Evolutionary conservation across 1,140 invertebrate genomes (phyloP).

Genomic region (Frieseomelitta varia): DNA sequence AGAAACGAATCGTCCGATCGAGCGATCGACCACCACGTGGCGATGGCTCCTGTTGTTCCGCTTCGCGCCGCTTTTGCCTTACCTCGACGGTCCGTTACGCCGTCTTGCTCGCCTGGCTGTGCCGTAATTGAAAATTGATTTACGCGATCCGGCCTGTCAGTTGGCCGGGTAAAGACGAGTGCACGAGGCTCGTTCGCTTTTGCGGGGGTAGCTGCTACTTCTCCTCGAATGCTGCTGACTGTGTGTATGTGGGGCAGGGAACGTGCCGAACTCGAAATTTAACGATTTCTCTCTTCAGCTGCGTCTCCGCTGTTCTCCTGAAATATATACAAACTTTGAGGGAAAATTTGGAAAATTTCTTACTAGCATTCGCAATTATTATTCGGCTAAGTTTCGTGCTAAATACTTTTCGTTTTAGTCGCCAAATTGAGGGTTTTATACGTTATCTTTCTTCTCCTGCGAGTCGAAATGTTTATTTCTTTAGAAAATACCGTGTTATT

Average conservation of each 20-base stretch:
- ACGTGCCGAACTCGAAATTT: neutral
- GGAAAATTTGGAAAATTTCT: too few relatives aligned
- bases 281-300: too few relatives aligned
- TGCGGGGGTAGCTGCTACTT: slow-evolving; percentile 44
- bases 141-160: slow-evolving; percentile 80
- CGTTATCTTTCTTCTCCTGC: too few relatives aligned
- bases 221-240: slow-evolving; percentile 37
- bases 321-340: too few relatives aligned
- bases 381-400: too few relatives aligned
- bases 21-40: neutral
- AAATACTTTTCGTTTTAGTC: too few relatives aligned
- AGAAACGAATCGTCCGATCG: neutral
- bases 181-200: slow-evolving; percentile 56
- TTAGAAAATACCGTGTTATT: too few relatives aligned
- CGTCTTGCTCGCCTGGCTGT: slow-evolving; percentile 58
- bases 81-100: slow-evolving; percentile 47
- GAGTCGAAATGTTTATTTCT: too few relatives aligned
- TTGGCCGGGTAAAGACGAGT: slow-evolving; percentile 74
- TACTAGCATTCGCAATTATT: too few relatives aligned
- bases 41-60: slow-evolving; percentile 9
- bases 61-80: slow-evolving; percentile 33
- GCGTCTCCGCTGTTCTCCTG: too few relatives aligned
- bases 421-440: too few relatives aligned
- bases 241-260: slow-evolving; percentile 2
- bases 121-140: slow-evolving; percentile 83